Evolutionary conservation across 2,113 vertebrate genomes (phyloP).

Genomic region (Pluvialis apricaria): DNA sequence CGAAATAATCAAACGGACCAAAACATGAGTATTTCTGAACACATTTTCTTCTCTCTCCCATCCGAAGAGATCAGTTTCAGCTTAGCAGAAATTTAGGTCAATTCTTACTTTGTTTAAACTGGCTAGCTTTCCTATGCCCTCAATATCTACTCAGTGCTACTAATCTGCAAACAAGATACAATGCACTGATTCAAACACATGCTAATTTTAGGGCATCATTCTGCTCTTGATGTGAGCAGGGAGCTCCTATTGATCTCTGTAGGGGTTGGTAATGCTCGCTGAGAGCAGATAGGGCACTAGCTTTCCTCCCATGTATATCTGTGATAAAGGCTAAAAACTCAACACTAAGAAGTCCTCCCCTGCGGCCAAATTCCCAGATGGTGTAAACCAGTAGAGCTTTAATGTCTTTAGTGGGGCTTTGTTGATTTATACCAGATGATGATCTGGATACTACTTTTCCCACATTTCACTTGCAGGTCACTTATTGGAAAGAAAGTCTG

Average conservation of each 20-base stretch:
- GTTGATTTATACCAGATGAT: conserved; percentile 52
- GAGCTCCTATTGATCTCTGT: conserved; percentile 46
- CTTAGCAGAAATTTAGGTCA: conserved; percentile 36
- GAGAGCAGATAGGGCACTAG: conserved; percentile 35
- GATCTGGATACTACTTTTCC: conserved; percentile 19
- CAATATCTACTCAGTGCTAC: conserved; percentile 26
- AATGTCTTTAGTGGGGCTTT: conserved; percentile 43
- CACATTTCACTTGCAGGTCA: conserved; percentile 21
- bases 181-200: conserved; percentile 37
- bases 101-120: conserved; percentile 46
- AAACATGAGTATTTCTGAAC: neutral
- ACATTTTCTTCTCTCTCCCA: neutral
- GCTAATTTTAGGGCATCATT: conserved; percentile 57
- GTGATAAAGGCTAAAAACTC: conserved; percentile 38
- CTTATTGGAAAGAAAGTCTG: neutral
- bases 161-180: conserved; percentile 61
- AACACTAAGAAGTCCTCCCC: conserved; percentile 19
- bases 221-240: conserved; percentile 41
- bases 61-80: neutral
- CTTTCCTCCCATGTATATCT: conserved; percentile 42
- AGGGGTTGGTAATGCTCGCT: conserved; percentile 1
- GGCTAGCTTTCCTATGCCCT: conserved; percentile 6
- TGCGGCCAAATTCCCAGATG: conserved; percentile 40
- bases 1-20: neutral
- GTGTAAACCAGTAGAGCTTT: conserved; percentile 42